Evolutionary conservation across 64 coral and sea anemone genomes (phyloP).

Genomic region (Stylophora pistillata): DNA sequence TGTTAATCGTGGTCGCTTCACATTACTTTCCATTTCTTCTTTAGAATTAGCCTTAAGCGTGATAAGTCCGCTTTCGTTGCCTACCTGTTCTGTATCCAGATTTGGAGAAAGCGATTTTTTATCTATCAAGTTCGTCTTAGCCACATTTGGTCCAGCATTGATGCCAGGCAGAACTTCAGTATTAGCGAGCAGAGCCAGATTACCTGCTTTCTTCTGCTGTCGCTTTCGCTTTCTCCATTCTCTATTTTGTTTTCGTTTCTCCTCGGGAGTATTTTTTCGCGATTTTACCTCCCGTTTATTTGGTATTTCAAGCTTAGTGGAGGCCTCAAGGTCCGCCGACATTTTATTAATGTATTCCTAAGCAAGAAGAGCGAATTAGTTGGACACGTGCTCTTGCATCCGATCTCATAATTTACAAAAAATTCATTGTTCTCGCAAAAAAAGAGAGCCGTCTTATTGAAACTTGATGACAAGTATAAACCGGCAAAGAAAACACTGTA

Average conservation of each 20-base stretch:
- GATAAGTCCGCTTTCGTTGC: too few species aligned
- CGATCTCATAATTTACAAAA: not conserved
- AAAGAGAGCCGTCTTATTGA: not conserved
- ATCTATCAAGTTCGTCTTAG: too few species aligned
- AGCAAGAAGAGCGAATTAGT: not conserved
- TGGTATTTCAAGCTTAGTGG: not conserved
- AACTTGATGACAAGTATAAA: not conserved
- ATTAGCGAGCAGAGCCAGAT: too few species aligned
- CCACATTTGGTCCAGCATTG: too few species aligned
- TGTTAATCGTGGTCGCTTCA: too few species aligned
- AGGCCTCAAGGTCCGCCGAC: not conserved
- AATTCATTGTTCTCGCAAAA: not conserved
- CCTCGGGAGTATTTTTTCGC: slow-evolving; percentile 10
- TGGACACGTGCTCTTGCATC: not conserved
- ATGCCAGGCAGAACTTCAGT: too few species aligned
- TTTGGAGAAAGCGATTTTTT: too few species aligned
- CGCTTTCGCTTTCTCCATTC: too few species aligned
- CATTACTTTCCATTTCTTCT: too few species aligned
- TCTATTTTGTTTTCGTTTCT: not conserved
- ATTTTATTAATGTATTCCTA: not conserved
- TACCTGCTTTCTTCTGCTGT: too few species aligned
- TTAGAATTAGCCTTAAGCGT: too few species aligned
- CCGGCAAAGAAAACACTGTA: not conserved
- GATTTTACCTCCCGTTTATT: not conserved
- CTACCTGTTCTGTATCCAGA: too few species aligned